Base-by-base conservation (phyloP, 2,888 invertebrate species). In the Dryococelus australis region DNA sequence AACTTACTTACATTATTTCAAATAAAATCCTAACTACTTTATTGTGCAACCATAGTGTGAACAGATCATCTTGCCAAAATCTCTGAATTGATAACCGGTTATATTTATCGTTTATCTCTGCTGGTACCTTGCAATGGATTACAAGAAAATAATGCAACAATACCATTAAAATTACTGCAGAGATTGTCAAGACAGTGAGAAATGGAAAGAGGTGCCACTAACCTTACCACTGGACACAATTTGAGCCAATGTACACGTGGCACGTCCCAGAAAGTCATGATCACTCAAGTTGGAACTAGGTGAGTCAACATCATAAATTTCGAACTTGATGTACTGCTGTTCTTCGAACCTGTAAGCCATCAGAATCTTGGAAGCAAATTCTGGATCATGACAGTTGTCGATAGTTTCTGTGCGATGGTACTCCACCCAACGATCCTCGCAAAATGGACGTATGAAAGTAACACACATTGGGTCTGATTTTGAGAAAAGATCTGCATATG, bases 291-390 rank as follows among this genome's bases (percentile, higher is more conserved):
- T 91, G 16, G 90, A 51, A 35, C 91, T 91, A 20, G 90, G 88
- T n/a, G 91, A 91, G 89, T 93, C 93, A 87, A 92, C 90, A 89
- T 93, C 93, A 89, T 92, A 93, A 0, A 93, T 91, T 89, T 93
- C 93, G 91, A 95, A 93, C 89, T 92, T 92, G 13, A 95, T 90
- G 13, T 93, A 91, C 90, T 95, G 95, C 87, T 94, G 93, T 89
- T 94, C 93, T 90, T 94, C 94, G 92, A 95, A 95, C 88, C 92
- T 92, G 90, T 94, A 95, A 79, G 93, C 93, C 78, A 94, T 90
- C 24, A 92, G 91, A 90, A 95, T 93, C 90, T 94, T 94, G 26
- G 91, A 93, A 4, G 93, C 93, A 93, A 94, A 94, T 89, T 94
- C 92, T 0, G 94, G 94, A 90, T 93, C 92, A 84, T 93, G 91